These are phyloP conservation scores for Anoplolepis gracilipes DNA, from an alignment of 1,140 invertebrate species.

Conservation along the genomic window DNA sequence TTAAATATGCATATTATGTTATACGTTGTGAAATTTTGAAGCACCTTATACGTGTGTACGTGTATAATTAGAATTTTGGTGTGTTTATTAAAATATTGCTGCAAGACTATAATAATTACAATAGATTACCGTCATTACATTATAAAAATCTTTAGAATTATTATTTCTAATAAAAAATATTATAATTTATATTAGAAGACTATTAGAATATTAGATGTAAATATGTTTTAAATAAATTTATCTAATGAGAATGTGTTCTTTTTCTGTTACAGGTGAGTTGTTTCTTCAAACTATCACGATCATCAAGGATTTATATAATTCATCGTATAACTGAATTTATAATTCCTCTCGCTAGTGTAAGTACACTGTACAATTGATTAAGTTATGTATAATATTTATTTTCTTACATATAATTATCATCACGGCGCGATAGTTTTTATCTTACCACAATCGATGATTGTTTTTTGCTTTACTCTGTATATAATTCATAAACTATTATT, in stretches of 20 bases:
- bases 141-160: constrained; percentile 11
- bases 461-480: constrained; percentile 3
- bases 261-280: constrained; percentile 72
- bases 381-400: neutral
- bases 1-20: neutral
- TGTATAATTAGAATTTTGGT: constrained; percentile 20
- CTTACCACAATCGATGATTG: neutral
- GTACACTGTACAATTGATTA: constrained; percentile 33
- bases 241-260: constrained; percentile 8
- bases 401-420: neutral
- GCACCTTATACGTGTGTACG: neutral
- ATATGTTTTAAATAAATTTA: neutral
- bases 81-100: constrained; percentile 16
- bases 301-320: constrained; percentile 32
- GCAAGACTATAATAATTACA: neutral
- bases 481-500: neutral
- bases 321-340: constrained; percentile 36
- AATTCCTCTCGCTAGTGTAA: constrained; percentile 19
- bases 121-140: neutral
- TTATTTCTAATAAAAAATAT: constrained; percentile 24
- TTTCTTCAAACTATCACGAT: neutral
- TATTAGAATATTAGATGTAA: neutral
- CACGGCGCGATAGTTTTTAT: constrained; percentile 9
- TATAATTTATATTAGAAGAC: neutral
- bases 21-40: neutral